phyloP scores from a whole-genome alignment of 2,888 invertebrate species.

The Neoascia interrupta region DNA sequence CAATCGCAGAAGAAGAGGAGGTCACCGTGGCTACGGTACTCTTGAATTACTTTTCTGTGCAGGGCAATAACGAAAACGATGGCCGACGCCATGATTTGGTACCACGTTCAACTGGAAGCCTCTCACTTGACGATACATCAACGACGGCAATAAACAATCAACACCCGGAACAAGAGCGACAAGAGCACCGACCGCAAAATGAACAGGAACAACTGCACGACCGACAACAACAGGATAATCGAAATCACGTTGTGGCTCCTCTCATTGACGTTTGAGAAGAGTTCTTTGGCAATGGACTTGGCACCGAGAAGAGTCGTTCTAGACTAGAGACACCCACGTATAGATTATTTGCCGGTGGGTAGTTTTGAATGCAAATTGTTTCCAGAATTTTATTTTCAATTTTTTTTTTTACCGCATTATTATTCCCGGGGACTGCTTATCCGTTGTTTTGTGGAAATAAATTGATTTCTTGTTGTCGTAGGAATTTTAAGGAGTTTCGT shows the following conservation, averaged over 20 bases:
- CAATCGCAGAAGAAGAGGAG: conserved; percentile 39
- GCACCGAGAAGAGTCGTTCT: not conserved
- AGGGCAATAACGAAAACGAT: conserved; percentile 12
- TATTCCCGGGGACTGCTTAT: not conserved
- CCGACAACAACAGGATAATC: conserved; percentile 33
- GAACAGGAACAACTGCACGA: conserved; percentile 23
- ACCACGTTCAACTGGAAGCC: conserved; percentile 18
- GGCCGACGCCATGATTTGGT: conserved; percentile 33
- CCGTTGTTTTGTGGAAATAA: conserved; percentile 13
- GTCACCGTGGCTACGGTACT: conserved; percentile 26
- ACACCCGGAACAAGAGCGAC: conserved; percentile 4
- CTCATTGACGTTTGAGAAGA: conserved; percentile 31
- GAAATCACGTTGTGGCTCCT: conserved; percentile 34
- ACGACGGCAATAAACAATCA: conserved; percentile 32
- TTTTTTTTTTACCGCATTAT: conserved; percentile 6
- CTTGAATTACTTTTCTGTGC: conserved; percentile 23
- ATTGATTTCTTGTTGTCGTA: conserved; percentile 20
- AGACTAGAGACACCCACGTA: not conserved
- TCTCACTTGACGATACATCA: conserved; percentile 14
- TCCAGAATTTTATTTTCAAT: no score
- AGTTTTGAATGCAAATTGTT: no score
- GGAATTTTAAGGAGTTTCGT: not conserved
- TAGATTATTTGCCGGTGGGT: not conserved
- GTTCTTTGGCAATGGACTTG: not conserved
- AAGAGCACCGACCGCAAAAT: conserved; percentile 8